phyloP scores from a whole-genome alignment of 2,797 vertebrate species.

The Sebastes cheni region DNA sequence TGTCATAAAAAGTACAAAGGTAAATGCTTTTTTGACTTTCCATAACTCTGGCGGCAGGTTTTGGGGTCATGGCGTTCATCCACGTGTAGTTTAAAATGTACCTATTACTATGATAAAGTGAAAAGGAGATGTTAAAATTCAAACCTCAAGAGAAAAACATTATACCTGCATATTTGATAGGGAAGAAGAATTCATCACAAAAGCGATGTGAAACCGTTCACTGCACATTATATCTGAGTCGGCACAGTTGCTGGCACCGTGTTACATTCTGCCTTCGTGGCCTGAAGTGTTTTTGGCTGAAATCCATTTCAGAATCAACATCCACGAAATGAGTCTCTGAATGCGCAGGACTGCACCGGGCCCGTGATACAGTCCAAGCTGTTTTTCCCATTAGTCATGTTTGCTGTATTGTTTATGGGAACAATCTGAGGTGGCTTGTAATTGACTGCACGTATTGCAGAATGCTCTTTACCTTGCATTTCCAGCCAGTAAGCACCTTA shows the following conservation, averaged over 20 bases:
- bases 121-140: constrained; percentile 12
- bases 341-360: constrained; percentile 51
- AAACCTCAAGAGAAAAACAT: constrained; percentile 33
- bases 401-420: constrained; percentile 70
- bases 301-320: constrained; percentile 72
- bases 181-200: constrained; percentile 33
- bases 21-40: constrained; percentile 18
- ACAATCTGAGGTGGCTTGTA: constrained; percentile 55
- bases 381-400: constrained; percentile 69
- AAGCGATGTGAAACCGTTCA: constrained; percentile 48
- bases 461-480: constrained; percentile 52
- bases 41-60: constrained; percentile 5
- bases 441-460: constrained; percentile 47
- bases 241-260: constrained; percentile 64
- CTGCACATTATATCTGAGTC: constrained; percentile 60
- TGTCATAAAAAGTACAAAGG: constrained; percentile 11
- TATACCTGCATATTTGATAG: constrained; percentile 51
- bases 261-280: constrained; percentile 62
- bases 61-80: not conserved
- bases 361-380: constrained; percentile 47
- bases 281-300: constrained; percentile 65
- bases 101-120: constrained; percentile 6
- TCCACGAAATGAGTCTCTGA: constrained; percentile 68
- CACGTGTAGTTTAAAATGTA: constrained; percentile 1
- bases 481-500: constrained; percentile 52